Evolutionary conservation across 92 coral and sea anemone species (phyloP).

Genomic region (Palythoa caribaeorum): DNA sequence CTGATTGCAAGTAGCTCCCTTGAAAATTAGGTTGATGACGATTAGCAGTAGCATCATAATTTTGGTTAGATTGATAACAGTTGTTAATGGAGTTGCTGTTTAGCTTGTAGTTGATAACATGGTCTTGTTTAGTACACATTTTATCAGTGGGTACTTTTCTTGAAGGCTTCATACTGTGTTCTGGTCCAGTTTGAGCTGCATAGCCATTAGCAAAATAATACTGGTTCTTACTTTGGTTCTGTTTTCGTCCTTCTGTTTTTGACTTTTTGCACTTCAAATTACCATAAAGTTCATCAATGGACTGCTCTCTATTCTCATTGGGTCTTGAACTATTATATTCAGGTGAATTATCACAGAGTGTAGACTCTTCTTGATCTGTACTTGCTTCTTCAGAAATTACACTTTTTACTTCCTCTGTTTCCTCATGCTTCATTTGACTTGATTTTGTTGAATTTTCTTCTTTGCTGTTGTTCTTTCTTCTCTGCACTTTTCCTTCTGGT

Average conservation of each 20-base stretch:
- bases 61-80: not conserved
- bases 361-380: not conserved
- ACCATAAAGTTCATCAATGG: slow-evolving; percentile 26
- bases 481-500: not conserved
- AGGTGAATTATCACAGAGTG: not conserved
- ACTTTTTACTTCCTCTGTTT: not conserved
- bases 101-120: not conserved
- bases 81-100: not conserved
- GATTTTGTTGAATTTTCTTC: not conserved
- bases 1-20: not conserved
- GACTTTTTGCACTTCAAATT: slow-evolving; percentile 34
- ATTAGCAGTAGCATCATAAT: not conserved
- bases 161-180: too few species aligned
- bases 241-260: slow-evolving; percentile 6
- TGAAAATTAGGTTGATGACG: not conserved
- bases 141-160: not conserved
- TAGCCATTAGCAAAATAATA: slow-evolving; percentile 26
- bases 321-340: not conserved
- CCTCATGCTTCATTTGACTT: not conserved
- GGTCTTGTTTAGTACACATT: not conserved
- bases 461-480: not conserved
- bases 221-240: not conserved
- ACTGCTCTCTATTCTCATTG: not conserved
- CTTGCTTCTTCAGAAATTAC: not conserved
- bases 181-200: not conserved